These are phyloP conservation scores for Fulica atra DNA, from an alignment of 2,113 vertebrate species.

Conservation along the genomic window DNA sequence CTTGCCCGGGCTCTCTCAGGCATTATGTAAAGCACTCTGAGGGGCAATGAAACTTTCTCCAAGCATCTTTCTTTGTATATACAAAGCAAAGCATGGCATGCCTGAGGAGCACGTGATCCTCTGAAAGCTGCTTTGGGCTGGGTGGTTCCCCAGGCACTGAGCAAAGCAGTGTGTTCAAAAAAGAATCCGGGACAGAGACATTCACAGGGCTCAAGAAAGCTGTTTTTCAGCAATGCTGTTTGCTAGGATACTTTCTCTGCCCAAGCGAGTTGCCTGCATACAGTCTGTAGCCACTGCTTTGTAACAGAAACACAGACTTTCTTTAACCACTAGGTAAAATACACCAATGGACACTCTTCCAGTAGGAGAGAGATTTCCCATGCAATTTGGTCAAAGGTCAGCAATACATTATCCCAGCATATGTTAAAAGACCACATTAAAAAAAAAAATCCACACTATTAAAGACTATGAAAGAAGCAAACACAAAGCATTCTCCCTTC, in stretches of 20 bases:
- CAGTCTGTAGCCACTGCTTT: neutral
- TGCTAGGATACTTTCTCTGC: neutral
- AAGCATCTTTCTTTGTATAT: neutral
- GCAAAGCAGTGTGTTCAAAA: neutral
- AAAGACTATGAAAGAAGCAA: neutral
- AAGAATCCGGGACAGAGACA: neutral
- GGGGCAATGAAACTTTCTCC: neutral
- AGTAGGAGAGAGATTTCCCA: neutral
- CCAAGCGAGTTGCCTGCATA: neutral
- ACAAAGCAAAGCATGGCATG: neutral
- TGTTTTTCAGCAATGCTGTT: neutral
- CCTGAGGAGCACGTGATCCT: neutral
- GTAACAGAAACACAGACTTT: neutral
- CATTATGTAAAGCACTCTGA: neutral
- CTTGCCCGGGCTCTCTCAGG: neutral
- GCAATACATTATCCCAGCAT: neutral
- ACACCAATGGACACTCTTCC: neutral
- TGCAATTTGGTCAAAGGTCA: neutral
- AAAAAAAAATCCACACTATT: fast-evolving
- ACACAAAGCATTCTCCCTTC: neutral
- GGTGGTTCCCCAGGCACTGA: neutral
- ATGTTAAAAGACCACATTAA: neutral
- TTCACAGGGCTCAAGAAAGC: neutral
- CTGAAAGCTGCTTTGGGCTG: neutral
- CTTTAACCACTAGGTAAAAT: neutral